Evolutionary conservation across 2,797 vertebrate species (phyloP).

Genomic region (Cryptoprocta ferox): DNA sequence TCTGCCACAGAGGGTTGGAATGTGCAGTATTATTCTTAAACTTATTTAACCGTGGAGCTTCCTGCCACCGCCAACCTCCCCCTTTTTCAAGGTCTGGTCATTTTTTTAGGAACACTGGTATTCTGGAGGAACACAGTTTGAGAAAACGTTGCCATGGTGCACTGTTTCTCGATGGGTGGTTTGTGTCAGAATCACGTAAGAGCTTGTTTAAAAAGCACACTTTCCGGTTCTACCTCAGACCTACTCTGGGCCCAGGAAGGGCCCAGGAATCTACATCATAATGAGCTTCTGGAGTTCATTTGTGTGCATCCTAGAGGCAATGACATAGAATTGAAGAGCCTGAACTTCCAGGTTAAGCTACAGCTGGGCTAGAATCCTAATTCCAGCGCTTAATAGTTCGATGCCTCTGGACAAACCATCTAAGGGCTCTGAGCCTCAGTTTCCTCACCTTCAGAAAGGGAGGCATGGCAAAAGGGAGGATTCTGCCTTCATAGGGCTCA

Average conservation of each 20-base stretch:
- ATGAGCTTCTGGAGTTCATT: not conserved
- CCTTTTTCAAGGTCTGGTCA: not conserved
- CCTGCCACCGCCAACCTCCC: no score
- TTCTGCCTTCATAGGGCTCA: not conserved
- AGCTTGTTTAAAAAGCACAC: not conserved
- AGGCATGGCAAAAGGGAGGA: not conserved
- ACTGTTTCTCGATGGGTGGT: not conserved
- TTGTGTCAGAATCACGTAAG: not conserved
- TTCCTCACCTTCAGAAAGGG: not conserved
- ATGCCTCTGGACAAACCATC: not conserved
- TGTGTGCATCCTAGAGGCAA: not conserved
- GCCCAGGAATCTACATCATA: not conserved
- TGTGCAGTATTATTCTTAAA: slow-evolving; percentile 2
- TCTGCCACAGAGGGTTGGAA: not conserved
- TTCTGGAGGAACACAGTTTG: not conserved
- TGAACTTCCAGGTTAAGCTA: not conserved
- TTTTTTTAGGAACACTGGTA: not conserved
- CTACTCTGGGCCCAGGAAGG: not conserved
- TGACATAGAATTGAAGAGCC: not conserved
- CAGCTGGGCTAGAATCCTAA: slow-evolving; percentile 6
- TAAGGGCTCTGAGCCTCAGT: not conserved
- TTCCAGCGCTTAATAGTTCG: not conserved
- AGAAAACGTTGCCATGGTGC: not conserved
- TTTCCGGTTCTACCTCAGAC: not conserved
- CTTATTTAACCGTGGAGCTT: not conserved